A percentile compares a stretch with the other conserved stretches of the same genome.
These are phyloP conservation scores for Lycocorax pyrrhopterus DNA, from an alignment of 2,113 vertebrate species.

Conservation along the genomic window DNA sequence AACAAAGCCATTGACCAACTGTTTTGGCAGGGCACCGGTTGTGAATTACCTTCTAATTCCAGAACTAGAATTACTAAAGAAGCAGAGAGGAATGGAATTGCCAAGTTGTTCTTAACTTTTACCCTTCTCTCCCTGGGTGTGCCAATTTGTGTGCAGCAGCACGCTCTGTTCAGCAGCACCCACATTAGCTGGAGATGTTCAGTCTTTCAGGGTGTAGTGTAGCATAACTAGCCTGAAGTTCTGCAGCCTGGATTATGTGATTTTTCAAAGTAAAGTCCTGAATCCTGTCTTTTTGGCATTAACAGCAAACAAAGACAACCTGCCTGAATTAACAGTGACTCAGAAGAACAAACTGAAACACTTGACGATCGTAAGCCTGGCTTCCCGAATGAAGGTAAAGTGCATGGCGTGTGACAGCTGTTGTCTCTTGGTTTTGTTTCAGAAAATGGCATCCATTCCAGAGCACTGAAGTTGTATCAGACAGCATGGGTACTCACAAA, in stretches of 20 bases:
- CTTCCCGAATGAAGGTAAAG: constrained; percentile 82
- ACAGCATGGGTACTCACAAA: not conserved
- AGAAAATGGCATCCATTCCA: not conserved
- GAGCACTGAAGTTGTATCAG: not conserved
- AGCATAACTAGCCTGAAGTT: not conserved
- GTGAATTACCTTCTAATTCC: not conserved
- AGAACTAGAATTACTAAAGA: not conserved
- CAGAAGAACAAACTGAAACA: constrained; percentile 87
- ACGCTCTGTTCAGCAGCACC: not conserved
- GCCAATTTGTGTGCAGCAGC: not conserved
- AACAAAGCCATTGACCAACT: not conserved
- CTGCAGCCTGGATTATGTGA: not conserved
- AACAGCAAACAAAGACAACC: constrained; percentile 78
- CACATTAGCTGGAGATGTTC: not conserved
- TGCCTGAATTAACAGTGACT: constrained; percentile 77
- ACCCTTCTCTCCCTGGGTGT: not conserved
- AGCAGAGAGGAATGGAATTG: not conserved
- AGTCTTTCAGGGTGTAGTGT: not conserved
- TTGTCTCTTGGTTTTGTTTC: not conserved
- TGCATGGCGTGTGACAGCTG: not conserved
- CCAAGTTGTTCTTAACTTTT: not conserved
- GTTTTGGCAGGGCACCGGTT: not conserved
- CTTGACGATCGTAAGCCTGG: constrained; percentile 83
- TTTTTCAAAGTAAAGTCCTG: constrained; percentile 23
- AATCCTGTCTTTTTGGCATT: constrained; percentile 39